Conservation (phyloP, 2,113 vertebrate genomes). For the Paedocypris sp. region DNA sequence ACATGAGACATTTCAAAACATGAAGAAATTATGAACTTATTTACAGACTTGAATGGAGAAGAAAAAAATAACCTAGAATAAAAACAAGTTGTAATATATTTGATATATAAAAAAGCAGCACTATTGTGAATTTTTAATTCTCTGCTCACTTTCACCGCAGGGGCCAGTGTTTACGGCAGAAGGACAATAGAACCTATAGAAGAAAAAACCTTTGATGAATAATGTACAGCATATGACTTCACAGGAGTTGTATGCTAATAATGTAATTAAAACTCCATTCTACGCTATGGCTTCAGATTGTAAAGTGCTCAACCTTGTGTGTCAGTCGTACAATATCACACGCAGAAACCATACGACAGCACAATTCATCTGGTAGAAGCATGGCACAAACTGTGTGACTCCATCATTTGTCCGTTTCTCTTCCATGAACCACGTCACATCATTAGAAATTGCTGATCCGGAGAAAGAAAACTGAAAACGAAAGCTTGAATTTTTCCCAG, state of each 20-base stretch:
- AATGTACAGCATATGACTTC: constrained; percentile 37
- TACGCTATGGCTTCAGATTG: too few species aligned
- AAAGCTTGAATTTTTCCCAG: constrained; percentile 11
- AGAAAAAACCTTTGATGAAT: constrained; percentile 38
- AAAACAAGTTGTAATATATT: too few species aligned
- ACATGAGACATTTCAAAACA: too few species aligned
- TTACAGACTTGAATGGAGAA: too few species aligned
- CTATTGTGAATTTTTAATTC: too few species aligned
- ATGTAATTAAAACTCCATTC: constrained; percentile 29
- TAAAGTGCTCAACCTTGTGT: too few species aligned
- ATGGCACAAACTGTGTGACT: neutral
- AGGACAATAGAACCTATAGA: neutral
- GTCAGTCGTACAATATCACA: too few species aligned
- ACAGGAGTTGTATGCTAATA: constrained; percentile 39
- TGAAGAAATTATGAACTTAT: too few species aligned
- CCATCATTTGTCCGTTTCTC: too few species aligned
- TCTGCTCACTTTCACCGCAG: too few species aligned
- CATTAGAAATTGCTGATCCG: neutral
- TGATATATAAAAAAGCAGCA: too few species aligned
- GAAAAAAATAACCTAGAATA: too few species aligned
- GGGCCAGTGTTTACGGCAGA: neutral
- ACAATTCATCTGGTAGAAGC: neutral
- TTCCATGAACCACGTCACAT: neutral
- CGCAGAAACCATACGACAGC: neutral
- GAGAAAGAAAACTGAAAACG: neutral